Evolutionary conservation across 2,797 vertebrate genomes (phyloP).

Genomic region (Silurus lanzhouensis): DNA sequence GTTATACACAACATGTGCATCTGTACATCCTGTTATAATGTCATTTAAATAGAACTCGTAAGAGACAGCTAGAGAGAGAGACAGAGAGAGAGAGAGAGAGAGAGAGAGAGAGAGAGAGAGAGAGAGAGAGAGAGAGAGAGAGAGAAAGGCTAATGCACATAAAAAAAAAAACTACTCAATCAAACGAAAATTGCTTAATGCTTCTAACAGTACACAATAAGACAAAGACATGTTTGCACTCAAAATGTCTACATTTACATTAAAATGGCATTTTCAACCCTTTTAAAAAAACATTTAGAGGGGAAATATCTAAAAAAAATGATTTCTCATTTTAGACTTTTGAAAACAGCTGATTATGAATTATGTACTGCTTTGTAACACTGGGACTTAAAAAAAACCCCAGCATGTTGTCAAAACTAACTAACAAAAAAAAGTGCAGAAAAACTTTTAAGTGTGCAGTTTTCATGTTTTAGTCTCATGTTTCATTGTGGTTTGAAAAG

Average conservation of each 20-base stretch:
- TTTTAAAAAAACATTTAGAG: neutral
- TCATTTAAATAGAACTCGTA: neutral
- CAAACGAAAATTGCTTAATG: neutral
- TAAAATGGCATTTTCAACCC: neutral
- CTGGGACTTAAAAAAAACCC: neutral
- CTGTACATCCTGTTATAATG: neutral
- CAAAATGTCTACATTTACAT: too few species aligned
- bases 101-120: neutral
- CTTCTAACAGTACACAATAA: neutral
- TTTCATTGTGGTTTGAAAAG: neutral
- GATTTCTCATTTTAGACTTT: neutral
- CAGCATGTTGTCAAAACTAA: neutral
- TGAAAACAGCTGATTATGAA: neutral
- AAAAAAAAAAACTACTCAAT: neutral
- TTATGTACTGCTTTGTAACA: neutral
- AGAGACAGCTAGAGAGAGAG: neutral
- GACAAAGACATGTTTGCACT: neutral
- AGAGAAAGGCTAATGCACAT: neutral
- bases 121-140: too few species aligned
- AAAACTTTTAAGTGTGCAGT: neutral
- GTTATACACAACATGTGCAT: slow-evolving; percentile 5
- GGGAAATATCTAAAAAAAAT: neutral
- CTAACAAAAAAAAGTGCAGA: neutral
- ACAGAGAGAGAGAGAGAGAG: neutral
- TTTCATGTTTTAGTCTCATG: neutral